These are phyloP conservation scores for Gortyna flavago DNA, from an alignment of 2,888 invertebrate species.

Conservation along the genomic window DNA sequence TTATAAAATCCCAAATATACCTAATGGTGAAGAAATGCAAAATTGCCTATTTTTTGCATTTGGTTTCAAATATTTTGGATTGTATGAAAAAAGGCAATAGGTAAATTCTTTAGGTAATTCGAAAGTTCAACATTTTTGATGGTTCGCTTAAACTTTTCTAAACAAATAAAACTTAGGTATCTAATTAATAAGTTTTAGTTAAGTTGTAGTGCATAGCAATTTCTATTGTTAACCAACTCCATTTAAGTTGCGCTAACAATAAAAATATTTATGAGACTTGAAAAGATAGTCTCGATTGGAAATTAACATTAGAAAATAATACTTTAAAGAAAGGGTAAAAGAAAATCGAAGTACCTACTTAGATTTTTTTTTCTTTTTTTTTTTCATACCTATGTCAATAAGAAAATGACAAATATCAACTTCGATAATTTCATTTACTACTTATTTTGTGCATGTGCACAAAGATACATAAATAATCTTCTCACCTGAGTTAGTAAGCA, in stretches of 20 bases:
- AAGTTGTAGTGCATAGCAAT: slow-evolving; percentile 2
- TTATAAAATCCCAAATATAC: not conserved
- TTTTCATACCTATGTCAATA: not conserved
- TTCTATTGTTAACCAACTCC: slow-evolving; percentile 31
- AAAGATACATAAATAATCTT: not conserved
- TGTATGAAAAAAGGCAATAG: not conserved
- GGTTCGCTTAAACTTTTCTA: not conserved
- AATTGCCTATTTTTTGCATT: not conserved
- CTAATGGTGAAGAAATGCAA: not conserved
- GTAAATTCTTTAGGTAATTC: not conserved
- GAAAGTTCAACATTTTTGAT: not conserved
- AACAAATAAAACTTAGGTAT: slow-evolving; percentile 1
- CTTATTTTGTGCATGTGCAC: too few relatives aligned
- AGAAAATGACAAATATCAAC: not conserved
- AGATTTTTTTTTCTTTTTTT: too few relatives aligned
- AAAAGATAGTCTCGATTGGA: not conserved
- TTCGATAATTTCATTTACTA: too few relatives aligned
- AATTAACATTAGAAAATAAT: not conserved
- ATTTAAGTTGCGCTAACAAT: slow-evolving; percentile 30
- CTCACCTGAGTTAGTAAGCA: not conserved
- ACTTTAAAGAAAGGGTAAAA: not conserved
- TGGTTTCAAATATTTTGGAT: too few relatives aligned
- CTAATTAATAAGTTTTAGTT: not conserved
- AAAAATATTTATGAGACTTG: slow-evolving; percentile 30
- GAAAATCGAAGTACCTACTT: not conserved